phyloP scores from a whole-genome alignment of 53 echinoderm and acorn worm species.

The Antedon mediterranea region DNA sequence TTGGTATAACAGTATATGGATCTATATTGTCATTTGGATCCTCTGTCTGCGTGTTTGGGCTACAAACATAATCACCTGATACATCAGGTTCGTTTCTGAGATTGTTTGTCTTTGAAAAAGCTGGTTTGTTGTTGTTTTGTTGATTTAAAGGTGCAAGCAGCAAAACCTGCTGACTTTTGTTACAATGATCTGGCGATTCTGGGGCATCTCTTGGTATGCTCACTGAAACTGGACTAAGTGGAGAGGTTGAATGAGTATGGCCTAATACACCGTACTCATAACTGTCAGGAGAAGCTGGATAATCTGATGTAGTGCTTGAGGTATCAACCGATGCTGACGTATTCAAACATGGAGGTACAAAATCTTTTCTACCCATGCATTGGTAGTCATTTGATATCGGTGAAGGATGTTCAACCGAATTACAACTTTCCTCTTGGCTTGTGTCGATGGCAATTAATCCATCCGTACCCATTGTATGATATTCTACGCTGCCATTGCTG shows the following conservation, averaged over 20 bases:
- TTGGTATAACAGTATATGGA: not conserved
- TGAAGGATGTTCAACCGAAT: not conserved
- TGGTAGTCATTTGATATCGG: not conserved
- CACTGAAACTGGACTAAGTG: no score
- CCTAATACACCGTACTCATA: not conserved
- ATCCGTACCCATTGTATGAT: not conserved
- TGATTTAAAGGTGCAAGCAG: not conserved
- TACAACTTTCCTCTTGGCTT: not conserved
- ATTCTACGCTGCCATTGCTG: not conserved
- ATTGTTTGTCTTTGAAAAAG: not conserved
- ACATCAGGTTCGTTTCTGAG: not conserved
- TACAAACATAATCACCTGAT: not conserved
- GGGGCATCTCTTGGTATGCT: no score
- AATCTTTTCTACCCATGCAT: not conserved
- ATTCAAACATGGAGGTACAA: not conserved
- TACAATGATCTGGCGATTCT: not conserved
- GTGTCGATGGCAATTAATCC: not conserved
- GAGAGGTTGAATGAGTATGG: not conserved
- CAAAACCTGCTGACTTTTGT: not conserved
- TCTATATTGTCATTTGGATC: not conserved
- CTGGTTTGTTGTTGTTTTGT: not conserved
- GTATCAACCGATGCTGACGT: not conserved
- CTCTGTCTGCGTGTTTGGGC: not conserved
- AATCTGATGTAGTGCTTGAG: not conserved
- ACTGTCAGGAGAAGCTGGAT: not conserved